Conservation (phyloP, 2,888 invertebrate genomes). For the Ashinkailepas kermadecensis region DNA sequence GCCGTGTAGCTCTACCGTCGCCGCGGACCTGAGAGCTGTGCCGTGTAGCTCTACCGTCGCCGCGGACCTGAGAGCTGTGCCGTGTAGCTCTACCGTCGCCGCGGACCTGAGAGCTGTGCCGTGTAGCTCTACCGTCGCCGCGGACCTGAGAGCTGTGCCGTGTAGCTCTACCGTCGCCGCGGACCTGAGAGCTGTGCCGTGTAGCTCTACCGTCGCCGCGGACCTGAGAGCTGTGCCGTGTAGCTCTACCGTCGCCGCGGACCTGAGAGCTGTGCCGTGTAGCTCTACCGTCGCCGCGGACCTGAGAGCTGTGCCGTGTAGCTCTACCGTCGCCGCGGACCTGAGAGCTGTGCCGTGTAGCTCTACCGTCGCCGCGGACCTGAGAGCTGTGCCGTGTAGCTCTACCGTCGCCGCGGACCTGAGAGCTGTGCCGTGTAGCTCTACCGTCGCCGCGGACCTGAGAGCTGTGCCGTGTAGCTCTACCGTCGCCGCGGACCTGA, state of each 20-base stretch:
- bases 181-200: not conserved
- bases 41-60: not conserved
- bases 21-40: not conserved
- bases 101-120: not conserved
- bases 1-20: not conserved
- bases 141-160: not conserved
- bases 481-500: not conserved
- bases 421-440: not conserved
- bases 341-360: not conserved
- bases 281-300: not conserved
- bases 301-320: constrained; percentile 1
- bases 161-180: not conserved
- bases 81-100: not conserved
- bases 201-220: not conserved
- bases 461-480: not conserved
- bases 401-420: not conserved
- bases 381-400: constrained; percentile 3
- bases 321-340: not conserved
- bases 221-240: not conserved
- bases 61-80: not conserved
- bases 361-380: not conserved
- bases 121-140: not conserved
- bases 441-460: not conserved
- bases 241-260: not conserved
- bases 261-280: not conserved